Conservation (phyloP, 1,140 invertebrate species). For the Penaeus indicus region DNA sequence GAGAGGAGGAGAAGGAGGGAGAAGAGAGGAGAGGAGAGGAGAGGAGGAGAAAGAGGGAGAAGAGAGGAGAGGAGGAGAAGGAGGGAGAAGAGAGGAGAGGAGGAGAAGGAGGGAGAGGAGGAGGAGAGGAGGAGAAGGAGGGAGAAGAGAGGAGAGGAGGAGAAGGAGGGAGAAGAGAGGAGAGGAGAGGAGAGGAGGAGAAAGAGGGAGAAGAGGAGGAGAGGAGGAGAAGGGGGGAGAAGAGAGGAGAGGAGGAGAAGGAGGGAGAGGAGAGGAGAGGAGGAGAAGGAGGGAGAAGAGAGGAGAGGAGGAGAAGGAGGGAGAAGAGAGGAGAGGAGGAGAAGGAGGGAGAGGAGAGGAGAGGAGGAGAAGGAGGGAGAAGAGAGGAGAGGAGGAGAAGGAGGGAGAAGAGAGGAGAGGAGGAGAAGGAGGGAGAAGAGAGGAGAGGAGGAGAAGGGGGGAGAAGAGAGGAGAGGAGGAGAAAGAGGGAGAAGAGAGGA, state of each 20-base stretch:
- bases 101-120: neutral
- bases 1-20: no score
- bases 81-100: neutral
- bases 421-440: no score
- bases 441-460: no score
- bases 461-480: no score
- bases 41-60: neutral
- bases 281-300: conserved; percentile 13
- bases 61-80: neutral
- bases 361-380: no score
- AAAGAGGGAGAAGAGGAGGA: neutral
- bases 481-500: no score
- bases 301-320: no score
- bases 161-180: neutral
- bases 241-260: neutral
- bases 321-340: no score
- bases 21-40: neutral
- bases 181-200: neutral
- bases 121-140: neutral
- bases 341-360: no score
- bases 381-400: no score
- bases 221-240: neutral
- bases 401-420: no score
- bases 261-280: neutral
- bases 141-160: neutral